Evolutionary conservation across 2,797 vertebrate genomes (phyloP).

Genomic region (Trichosurus vulpecula): DNA sequence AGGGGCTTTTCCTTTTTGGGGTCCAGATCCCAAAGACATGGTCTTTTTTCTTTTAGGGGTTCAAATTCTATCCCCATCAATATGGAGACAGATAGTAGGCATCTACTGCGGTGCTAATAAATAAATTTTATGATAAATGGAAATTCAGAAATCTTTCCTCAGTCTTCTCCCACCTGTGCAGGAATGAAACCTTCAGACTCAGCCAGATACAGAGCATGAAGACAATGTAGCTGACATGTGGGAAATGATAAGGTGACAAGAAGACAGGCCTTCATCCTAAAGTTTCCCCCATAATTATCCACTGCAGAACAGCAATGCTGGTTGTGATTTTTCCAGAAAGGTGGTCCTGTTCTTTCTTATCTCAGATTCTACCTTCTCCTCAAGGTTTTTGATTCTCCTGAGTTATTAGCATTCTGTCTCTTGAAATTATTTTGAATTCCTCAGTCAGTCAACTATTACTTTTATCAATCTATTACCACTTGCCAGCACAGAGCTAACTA

Average conservation of each 20-base stretch:
- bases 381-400: not conserved
- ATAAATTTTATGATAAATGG: not conserved
- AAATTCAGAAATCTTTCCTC: constrained; percentile 1
- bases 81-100: not conserved
- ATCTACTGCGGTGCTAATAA: not conserved
- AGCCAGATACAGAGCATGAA: constrained; percentile 34
- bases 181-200: constrained; percentile 39
- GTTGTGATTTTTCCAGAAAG: not conserved
- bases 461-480: not conserved
- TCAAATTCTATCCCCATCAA: no score
- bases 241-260: constrained; percentile 1
- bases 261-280: not conserved
- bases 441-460: not conserved
- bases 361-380: not conserved
- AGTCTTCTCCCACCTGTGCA: not conserved
- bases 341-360: not conserved
- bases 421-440: not conserved
- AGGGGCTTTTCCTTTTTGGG: no score
- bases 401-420: not conserved
- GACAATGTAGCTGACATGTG: not conserved
- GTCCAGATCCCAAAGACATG: no score
- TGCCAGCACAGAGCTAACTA: not conserved
- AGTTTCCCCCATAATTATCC: not conserved
- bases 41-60: no score
- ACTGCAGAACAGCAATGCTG: not conserved